phyloP scores from a whole-genome alignment of 1,140 invertebrate species.

The Zaprionus nigranus region DNA sequence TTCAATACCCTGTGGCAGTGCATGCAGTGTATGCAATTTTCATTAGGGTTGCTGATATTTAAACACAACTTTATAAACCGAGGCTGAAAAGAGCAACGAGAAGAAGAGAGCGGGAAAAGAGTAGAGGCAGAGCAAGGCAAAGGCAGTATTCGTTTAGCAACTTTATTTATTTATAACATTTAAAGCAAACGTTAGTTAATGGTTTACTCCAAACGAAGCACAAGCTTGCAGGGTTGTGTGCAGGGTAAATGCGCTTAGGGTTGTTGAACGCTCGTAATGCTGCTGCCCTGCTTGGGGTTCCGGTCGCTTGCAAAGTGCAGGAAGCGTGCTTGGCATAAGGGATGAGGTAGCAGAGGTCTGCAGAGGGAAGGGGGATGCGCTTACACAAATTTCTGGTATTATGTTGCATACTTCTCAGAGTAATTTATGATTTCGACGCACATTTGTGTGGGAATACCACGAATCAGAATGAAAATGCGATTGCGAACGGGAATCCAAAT shows the following conservation, averaged over 20 bases:
- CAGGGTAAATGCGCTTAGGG: slow-evolving; percentile 70
- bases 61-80: slow-evolving; percentile 24
- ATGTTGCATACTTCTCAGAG: slow-evolving; percentile 77
- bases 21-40: slow-evolving; percentile 53
- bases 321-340: not conserved
- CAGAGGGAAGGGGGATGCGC: slow-evolving; percentile 50
- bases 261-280: slow-evolving; percentile 27
- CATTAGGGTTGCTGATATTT: slow-evolving; percentile 47
- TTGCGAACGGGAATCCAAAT: not conserved
- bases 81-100: not conserved
- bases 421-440: slow-evolving; percentile 80
- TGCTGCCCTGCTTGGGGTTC: slow-evolving; percentile 2
- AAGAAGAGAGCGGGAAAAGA: not conserved
- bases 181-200: slow-evolving; percentile 68
- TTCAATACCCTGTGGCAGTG: slow-evolving; percentile 43
- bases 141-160: slow-evolving; percentile 46
- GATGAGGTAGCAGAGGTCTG: not conserved
- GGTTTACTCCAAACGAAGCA: slow-evolving; percentile 14
- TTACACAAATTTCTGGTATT: slow-evolving; percentile 79
- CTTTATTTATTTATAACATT: slow-evolving; percentile 72
- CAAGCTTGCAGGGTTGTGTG: slow-evolving; percentile 40
- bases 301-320: slow-evolving; percentile 11
- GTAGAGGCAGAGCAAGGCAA: slow-evolving; percentile 11
- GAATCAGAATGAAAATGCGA: slow-evolving; percentile 10
- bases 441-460: slow-evolving; percentile 40